A percentile compares a stretch with the other conserved stretches of the same genome.
Conservation (phyloP, 2,888 invertebrate genomes). For the Steinernema carpocapsae region DNA sequence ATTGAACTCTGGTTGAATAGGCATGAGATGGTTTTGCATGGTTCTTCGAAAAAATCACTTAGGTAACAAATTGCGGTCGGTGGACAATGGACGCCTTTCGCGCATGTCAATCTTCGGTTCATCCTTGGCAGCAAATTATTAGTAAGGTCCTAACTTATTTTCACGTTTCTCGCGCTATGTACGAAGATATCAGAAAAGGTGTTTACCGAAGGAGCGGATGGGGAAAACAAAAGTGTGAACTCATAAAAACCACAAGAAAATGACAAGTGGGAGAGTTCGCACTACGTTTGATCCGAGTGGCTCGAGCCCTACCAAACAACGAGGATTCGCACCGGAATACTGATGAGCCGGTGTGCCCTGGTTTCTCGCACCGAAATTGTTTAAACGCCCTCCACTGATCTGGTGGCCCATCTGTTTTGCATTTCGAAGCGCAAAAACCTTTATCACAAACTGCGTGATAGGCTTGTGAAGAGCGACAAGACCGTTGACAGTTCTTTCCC, state of each 20-base stretch:
- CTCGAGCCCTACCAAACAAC: neutral
- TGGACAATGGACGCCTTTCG: neutral
- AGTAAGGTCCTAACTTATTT: neutral
- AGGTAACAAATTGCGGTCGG: constrained; percentile 25
- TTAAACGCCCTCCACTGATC: neutral
- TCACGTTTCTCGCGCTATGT: constrained; percentile 16
- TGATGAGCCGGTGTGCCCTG: neutral
- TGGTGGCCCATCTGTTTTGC: neutral
- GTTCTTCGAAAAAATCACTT: neutral
- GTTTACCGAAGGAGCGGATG: neutral
- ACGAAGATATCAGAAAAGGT: neutral
- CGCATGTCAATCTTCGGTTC: constrained; percentile 10
- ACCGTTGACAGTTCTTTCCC: neutral
- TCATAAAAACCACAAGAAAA: neutral
- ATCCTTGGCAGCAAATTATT: constrained; percentile 5
- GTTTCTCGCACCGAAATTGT: neutral
- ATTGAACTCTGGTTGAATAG: no score
- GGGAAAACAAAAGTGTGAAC: neutral
- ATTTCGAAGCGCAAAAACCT: neutral
- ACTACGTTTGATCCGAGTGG: neutral
- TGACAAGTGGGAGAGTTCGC: neutral
- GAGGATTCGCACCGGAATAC: neutral
- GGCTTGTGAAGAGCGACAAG: neutral
- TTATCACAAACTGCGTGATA: constrained; percentile 1
- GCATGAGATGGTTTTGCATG: no score